phyloP scores from a whole-genome alignment of 1,140 invertebrate species.

The Colletes latitarsis region DNA sequence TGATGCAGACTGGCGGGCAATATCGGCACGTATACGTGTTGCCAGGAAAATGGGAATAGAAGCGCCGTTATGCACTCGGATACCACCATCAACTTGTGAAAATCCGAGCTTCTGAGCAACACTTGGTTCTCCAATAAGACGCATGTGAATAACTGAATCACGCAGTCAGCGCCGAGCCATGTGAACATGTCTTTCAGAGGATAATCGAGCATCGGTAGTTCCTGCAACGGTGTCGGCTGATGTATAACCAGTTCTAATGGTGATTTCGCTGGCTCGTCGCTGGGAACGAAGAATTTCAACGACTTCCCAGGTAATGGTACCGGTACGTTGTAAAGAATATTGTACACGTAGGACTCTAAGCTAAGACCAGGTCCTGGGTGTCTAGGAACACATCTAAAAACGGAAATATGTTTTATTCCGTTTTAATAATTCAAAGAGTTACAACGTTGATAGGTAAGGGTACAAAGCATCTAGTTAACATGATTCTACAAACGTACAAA shows the following conservation, averaged over 20 bases:
- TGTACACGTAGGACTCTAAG: slow-evolving; percentile 97
- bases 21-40: slow-evolving; percentile 99
- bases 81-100: slow-evolving; percentile 97
- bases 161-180: slow-evolving; percentile 93
- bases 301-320: slow-evolving; percentile 93
- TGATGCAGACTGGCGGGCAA: slow-evolving; percentile 96
- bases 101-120: slow-evolving; percentile 94
- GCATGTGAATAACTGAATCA: slow-evolving; percentile 97
- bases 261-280: slow-evolving; percentile 86
- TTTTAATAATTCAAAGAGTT: no score
- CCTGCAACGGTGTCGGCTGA: slow-evolving; percentile 87
- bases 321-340: slow-evolving; percentile 96
- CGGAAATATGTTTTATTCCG: background rate
- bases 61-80: slow-evolving; percentile 96
- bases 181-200: slow-evolving; percentile 93
- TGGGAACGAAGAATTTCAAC: slow-evolving; percentile 90
- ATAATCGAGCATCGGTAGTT: slow-evolving; percentile 97
- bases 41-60: slow-evolving; percentile 98
- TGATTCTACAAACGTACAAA: no score
- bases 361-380: slow-evolving; percentile 87
- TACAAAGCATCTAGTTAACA: no score
- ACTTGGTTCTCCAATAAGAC: slow-evolving; percentile 98
- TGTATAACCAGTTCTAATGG: slow-evolving; percentile 87
- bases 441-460: no score
- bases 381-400: slow-evolving; percentile 87